Percentiles rank a stretch among this genome's conserved stretches.
Evolutionary conservation across 2,113 vertebrate genomes (phyloP).

Genomic region (Felis catus): F.catus_Fca126_mat1.0 CM031419.1:5730001-5730500

Average conservation of each 20-base stretch:
- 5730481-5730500: background rate
- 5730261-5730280: background rate
- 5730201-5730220: background rate
- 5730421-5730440: background rate
- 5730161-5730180: too few species aligned
- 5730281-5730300: background rate
- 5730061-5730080: fast-evolving
- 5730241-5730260: fast-evolving
- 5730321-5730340: background rate
- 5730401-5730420: fast-evolving
- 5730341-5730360: background rate
- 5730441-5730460: background rate
- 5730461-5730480: background rate
- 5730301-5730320: background rate
- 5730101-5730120: background rate
- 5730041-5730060: background rate
- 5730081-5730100: fast-evolving
- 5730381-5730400: background rate
- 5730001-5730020: background rate
- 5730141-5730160: background rate
- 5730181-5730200: background rate
- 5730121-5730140: background rate
- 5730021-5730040: background rate
- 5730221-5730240: fast-evolving
- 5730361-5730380: background rate